Base-by-base conservation (phyloP, 2,113 vertebrate species). In the Peromyscus polionotus region DNA sequence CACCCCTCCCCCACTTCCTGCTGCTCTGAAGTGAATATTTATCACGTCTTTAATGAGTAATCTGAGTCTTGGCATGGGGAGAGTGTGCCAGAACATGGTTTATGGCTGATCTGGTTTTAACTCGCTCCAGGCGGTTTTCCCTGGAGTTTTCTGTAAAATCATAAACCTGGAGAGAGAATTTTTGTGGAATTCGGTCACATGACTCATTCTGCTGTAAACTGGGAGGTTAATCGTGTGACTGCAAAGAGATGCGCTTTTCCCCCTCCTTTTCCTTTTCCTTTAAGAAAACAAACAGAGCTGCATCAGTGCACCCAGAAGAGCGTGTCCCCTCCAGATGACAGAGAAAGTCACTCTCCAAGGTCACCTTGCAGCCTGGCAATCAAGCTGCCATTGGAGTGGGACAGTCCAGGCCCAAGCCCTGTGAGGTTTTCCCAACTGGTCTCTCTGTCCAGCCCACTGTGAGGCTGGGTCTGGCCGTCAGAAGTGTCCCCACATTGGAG, bases 91-190 rank as follows among this genome's bases (percentile, higher is more conserved):
- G 93, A 93, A 96, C 86, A 42, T 76, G 65, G 95, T 97, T 98
- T 97, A 94, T 97, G 91, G n/a, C 89, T 59, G 67, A 26, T 95
- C 95, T 98, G 96, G 94, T 97, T 97, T 39, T 95, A 97, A 94
- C 98, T 94, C 42, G 84, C 91, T 86, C 80, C 94, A 97, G 98
- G 90, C 93, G 22, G 98, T 98, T 98, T 98, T 98, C 97, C 98
- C 98, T 97, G 95, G 97, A 98, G 97, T 98, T 99, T 98, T 98
- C 98, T 98, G 97, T 98, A 98, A 98, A 98, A 98, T 96, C 97
- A 98, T 98, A 98, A 98, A 96, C 98, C 98, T 98, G 97, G 95
- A 98, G 95, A 98, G 97, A 97, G 96, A 97, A 96, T 98, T 96
- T 98, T 98, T 98, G 97, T 98, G 97, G 95, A 98, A 97, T 95